Evolutionary conservation across 2,113 vertebrate species (phyloP), one percentile per base, ranked within the genome.

Genomic region (Paralichthys olivaceus): DNA sequence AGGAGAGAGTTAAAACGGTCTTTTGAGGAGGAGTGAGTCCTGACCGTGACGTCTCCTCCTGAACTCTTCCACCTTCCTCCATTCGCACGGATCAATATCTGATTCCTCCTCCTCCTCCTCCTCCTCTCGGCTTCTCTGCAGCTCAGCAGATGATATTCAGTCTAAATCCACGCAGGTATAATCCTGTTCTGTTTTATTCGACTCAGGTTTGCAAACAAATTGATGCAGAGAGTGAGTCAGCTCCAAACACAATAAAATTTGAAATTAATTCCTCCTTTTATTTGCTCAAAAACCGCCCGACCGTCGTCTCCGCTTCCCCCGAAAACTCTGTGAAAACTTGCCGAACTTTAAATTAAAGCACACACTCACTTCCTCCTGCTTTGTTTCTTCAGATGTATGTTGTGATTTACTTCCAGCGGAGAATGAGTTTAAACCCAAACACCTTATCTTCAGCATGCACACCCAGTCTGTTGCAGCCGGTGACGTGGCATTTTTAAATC

Each of bases 401-500:
- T 6, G 57, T 81, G 72, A 71, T 87, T 80, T 70, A 66, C 79
- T 70, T 78, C 72, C 69, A 68, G 17, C 6, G 5, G 19, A 72
- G 49, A 66, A 26, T 4, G 73, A 29, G 61, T 59, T 65, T 68
- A 19, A 51, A 73, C 26, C 15, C 4, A 25, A 64, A 73, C 76
- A 76, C 43, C 83, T 89, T 84, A 89, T 87, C 87, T 85, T 1
- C 14, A 0, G 4, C 80, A 17, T 59, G 7, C 77, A 83, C 84
- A 61, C 81, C 15, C 84, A 20, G 57, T 23, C 77, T 37, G 68
- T 37, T 29, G 51, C 12, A 20, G 37, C 47, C 34, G 77, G 77
- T 75, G 75, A 83, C 81, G 15, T 76, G 70, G 72, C 82, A 45
- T 84, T 89, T 87, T 80, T 78, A 85, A 89, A 87, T 76, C 81